These are phyloP conservation scores for Neolamprologus caudopunctatus DNA, from an alignment of 2,113 vertebrate genomes.

Conservation along the genomic window DNA sequence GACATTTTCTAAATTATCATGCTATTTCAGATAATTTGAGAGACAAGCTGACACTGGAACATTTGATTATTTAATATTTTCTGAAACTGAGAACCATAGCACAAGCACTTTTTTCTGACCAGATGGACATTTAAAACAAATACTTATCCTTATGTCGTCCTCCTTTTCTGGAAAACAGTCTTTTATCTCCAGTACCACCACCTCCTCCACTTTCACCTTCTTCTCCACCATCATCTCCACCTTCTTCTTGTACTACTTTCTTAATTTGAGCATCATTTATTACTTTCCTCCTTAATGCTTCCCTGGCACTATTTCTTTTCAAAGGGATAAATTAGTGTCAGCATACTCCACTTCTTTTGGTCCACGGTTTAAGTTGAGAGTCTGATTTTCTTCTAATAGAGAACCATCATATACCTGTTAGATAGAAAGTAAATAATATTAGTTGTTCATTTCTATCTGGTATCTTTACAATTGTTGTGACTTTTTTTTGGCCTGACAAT, in stretches of 20 bases:
- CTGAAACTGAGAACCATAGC: neutral
- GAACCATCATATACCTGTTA: neutral
- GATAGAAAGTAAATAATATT: neutral
- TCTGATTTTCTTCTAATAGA: neutral
- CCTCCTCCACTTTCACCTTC: neutral
- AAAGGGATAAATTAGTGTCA: neutral
- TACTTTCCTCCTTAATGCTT: neutral
- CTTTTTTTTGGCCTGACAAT: neutral
- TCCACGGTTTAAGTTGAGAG: neutral
- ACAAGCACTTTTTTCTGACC: neutral
- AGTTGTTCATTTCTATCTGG: neutral
- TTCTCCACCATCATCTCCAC: neutral
- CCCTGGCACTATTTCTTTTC: neutral
- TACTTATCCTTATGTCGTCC: neutral
- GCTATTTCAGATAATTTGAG: neutral
- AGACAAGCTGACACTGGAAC: neutral
- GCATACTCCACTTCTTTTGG: slow-evolving; percentile 40
- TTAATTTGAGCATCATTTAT: slow-evolving; percentile 57
- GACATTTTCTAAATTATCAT: neutral
- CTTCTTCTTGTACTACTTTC: neutral
- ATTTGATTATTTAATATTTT: neutral
- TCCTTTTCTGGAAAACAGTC: neutral
- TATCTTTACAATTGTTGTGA: neutral
- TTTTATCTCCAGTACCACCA: neutral
- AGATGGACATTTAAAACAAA: neutral